phyloP scores from a whole-genome alignment of 2,888 invertebrate genomes.

The Drosophila koepferae region DNA sequence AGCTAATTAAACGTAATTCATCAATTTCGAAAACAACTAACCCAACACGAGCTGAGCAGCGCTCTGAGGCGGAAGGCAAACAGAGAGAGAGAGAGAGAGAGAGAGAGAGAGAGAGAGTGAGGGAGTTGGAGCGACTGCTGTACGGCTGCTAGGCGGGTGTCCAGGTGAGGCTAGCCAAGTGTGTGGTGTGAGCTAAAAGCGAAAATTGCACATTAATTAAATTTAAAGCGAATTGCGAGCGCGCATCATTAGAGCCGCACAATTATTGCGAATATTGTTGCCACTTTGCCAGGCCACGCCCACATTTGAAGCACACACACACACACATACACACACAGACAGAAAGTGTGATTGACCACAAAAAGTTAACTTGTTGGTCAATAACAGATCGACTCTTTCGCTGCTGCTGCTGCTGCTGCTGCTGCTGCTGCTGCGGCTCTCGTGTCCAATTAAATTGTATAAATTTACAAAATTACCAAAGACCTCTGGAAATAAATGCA shows the following conservation, averaged over 20 bases:
- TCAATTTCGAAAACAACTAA: slow-evolving; percentile 53
- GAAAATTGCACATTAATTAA: slow-evolving; percentile 76
- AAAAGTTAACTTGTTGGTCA: slow-evolving; percentile 67
- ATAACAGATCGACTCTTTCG: slow-evolving; percentile 33
- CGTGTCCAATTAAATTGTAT: slow-evolving; percentile 76
- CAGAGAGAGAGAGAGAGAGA: too few relatives aligned
- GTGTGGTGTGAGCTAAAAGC: slow-evolving; percentile 50
- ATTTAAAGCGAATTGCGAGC: slow-evolving; percentile 68
- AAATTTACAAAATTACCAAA: slow-evolving; percentile 74
- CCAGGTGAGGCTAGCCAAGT: slow-evolving; percentile 42
- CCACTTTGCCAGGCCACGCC: slow-evolving; percentile 11
- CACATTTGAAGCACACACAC: background rate
- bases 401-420: slow-evolving; percentile 17
- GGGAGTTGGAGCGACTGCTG: too few relatives aligned
- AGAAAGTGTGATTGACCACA: slow-evolving; percentile 47
- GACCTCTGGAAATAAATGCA: slow-evolving; percentile 41
- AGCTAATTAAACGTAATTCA: slow-evolving; percentile 74
- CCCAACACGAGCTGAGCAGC: slow-evolving; percentile 8
- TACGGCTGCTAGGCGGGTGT: background rate
- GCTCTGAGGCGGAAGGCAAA: too few relatives aligned
- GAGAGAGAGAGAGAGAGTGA: too few relatives aligned
- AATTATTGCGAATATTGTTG: slow-evolving; percentile 70
- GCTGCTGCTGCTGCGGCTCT: slow-evolving; percentile 46
- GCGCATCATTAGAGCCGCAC: slow-evolving; percentile 74
- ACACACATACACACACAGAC: background rate